Evolutionary conservation across 1,140 invertebrate species (phyloP), one percentile per base, ranked within the genome.

Genomic region (Periplaneta americana): DNA sequence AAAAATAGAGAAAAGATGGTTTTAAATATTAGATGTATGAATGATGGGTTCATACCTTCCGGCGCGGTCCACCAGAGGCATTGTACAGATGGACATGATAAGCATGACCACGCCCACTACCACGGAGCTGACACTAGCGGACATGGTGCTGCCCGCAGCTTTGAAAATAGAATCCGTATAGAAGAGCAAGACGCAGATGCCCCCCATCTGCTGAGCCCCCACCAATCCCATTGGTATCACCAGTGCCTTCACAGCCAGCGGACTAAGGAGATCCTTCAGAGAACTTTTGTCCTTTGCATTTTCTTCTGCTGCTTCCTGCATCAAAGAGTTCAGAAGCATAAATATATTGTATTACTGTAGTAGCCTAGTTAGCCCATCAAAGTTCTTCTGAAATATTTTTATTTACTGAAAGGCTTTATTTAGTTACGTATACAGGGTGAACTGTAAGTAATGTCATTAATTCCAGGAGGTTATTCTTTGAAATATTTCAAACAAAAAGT

Each of bases 141-240:
- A 88, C 0, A 91, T 89, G 0, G 90, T 88, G 31, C 92, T 84
- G 5, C 87, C 88, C n/a, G 87, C 89, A 80, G 89, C 90, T 79
- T 87, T 83, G 82, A 91, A 90, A 33, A 90, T 87, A 35, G 88
- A 88, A 31, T 93, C 90, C 34, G 92, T 92, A 84, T 94, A 95
- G 15, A 93, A 93, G 83, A 94, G 92, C 57, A 95, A 91, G 0
- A 92, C 93, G 57, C 92, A 89, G 32, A 92, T 90, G 13, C 94
- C 94, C 36, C 91, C 92, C 85, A 94, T 91, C 84, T 95, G 94
- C 84, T 95, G 94, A 17, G 94, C 85, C 85, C 87, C 85, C 85
- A 91, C 87, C 22, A 90, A 83, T 33, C 91, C 91, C 31, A 92
- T 84, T 18, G 90, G 87, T 18, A 91, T 86, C 0, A 89, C 10